Evolutionary conservation across 2,888 invertebrate species (phyloP).

Genomic region (Agrotis segetum): DNA sequence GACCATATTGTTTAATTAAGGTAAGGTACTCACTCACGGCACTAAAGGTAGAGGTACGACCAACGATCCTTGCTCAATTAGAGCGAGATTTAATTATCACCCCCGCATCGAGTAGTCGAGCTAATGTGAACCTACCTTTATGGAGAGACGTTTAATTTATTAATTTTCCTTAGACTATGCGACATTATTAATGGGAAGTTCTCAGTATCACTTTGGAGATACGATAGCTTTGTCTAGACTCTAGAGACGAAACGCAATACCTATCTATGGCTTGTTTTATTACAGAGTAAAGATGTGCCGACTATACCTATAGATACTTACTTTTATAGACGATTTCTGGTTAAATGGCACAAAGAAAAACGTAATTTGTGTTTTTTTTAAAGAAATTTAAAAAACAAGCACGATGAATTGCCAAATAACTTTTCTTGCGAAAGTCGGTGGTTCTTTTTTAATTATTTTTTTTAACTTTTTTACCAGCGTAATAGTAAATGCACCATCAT

Average conservation of each 20-base stretch:
- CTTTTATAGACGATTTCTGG: too few relatives aligned
- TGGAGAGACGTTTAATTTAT: constrained; percentile 62
- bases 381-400: too few relatives aligned
- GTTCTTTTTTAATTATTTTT: too few relatives aligned
- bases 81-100: constrained; percentile 77
- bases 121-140: constrained; percentile 62
- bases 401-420: too few relatives aligned
- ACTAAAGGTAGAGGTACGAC: constrained; percentile 52
- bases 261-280: constrained; percentile 1
- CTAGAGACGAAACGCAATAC: constrained; percentile 14
- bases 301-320: too few relatives aligned
- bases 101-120: constrained; percentile 66
- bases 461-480: too few relatives aligned
- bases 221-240: constrained; percentile 8
- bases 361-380: too few relatives aligned
- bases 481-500: too few relatives aligned
- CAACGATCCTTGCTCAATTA: constrained; percentile 74
- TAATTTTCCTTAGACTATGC: constrained; percentile 58
- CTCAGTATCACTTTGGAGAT: constrained; percentile 9
- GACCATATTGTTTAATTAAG: constrained; percentile 25
- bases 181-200: constrained; percentile 20
- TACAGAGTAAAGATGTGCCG: not conserved
- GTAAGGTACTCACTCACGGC: constrained; percentile 37
- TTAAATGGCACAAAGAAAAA: too few relatives aligned
- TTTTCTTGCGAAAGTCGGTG: too few relatives aligned